Evolutionary conservation across 2,113 vertebrate species (phyloP), one percentile per base, ranked within the genome.

Genomic region (Hucho hucho): DNA sequence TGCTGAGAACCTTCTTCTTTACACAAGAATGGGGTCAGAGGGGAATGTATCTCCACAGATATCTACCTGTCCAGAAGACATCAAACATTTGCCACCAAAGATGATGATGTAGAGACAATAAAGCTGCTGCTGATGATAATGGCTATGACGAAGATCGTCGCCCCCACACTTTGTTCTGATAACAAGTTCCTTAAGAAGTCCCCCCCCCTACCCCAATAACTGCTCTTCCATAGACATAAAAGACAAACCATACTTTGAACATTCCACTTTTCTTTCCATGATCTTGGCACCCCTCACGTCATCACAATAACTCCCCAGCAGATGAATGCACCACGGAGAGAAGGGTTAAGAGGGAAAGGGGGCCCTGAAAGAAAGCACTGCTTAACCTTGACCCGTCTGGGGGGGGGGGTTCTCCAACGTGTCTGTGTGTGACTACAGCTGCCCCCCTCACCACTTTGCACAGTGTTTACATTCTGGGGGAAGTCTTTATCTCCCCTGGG

Each of bases 361-460:
- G 88, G 84, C 70, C 85, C 85, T 92, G 86, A 90, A 90, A 89
- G 88, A 90, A 87, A 79, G 79, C 64, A 78, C 82, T 81, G 91
- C 91, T 94, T 93, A 92, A 93, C 93, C 93, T 93, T 93, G 91
- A 94, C 93, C 91, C 80, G n/a, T n/a, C 18, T 14, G 58, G n/a
- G 58, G 56, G 20, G 37, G 59, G 37, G 72, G 79, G 69, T 73
- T 69, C 74, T 25, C 24, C 81, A 83, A 81, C 78, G 84, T 83
- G 85, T 80, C 65, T 87, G 84, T 91, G 90, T 87, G 83, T 84
- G 77, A 81, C 87, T 87, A 87, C 89, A 89, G 91, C 89, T 91
- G 91, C 89, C 87, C 86, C 64, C 82, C 84, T 89, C 82, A 70
- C 86, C 90, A 91, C 92, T 90, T 94, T 92, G 92, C 82, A 92